Evolutionary conservation across 92 coral and sea anemone species (phyloP).

Genomic region (Micromussa lordhowensis): DNA sequence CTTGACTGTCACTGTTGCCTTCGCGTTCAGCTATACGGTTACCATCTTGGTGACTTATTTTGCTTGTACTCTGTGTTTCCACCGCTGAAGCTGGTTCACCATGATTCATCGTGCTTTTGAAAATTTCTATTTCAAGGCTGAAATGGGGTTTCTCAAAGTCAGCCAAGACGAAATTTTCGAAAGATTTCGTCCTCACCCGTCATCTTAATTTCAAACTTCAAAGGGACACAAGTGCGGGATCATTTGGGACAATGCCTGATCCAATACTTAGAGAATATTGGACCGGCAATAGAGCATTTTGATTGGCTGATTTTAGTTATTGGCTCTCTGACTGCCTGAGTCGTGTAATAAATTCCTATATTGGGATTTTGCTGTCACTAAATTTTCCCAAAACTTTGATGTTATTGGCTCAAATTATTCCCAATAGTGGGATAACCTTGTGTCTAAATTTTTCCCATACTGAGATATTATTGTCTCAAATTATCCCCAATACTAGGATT

Average conservation of each 20-base stretch:
- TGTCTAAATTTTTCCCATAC: neutral
- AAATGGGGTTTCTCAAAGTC: neutral
- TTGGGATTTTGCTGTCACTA: neutral
- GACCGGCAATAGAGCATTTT: no score
- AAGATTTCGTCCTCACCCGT: no score
- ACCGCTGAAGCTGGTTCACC: no score
- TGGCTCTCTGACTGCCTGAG: no score
- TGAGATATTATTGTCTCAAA: no score
- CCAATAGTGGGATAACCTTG: conserved; percentile 1
- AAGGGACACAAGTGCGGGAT: no score
- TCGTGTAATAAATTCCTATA: neutral
- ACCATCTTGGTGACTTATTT: neutral
- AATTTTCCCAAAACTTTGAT: neutral
- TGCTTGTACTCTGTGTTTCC: neutral
- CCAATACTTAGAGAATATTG: no score
- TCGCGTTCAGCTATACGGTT: conserved; percentile 7
- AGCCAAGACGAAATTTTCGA: no score
- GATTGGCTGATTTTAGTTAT: no score
- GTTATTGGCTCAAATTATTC: neutral
- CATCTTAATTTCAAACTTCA: no score
- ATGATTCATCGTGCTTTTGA: neutral
- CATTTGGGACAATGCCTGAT: no score
- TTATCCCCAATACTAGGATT: no score
- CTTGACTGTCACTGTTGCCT: conserved; percentile 33
- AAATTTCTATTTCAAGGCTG: neutral